These are phyloP conservation scores for Sceloporus tristichus DNA, from an alignment of 2,113 vertebrate genomes.

Conservation along the genomic window DNA sequence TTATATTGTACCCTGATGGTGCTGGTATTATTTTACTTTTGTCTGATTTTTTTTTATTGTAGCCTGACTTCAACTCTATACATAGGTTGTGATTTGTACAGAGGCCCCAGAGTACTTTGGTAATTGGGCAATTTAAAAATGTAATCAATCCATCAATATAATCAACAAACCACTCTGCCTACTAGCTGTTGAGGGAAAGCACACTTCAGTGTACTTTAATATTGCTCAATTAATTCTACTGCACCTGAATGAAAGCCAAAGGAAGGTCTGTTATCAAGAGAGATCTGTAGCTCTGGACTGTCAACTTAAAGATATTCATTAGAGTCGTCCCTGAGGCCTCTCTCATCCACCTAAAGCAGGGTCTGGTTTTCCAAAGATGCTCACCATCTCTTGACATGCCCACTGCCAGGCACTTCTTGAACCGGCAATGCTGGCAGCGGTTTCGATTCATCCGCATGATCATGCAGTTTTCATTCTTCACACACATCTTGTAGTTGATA, in stretches of 20 bases:
- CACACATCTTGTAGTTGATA: constrained; percentile 87
- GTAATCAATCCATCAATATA: background rate
- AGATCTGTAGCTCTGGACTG: background rate
- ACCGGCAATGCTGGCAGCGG: constrained; percentile 87
- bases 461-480: constrained; percentile 86
- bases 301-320: background rate
- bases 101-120: background rate
- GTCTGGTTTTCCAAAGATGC: constrained; percentile 20
- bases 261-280: background rate
- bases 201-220: background rate
- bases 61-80: background rate
- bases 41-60: background rate
- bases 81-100: background rate
- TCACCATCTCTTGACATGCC: constrained; percentile 88
- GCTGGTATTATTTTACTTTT: background rate
- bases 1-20: background rate
- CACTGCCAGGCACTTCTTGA: constrained; percentile 86
- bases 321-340: background rate
- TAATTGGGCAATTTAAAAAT: background rate
- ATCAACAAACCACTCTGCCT: background rate
- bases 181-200: background rate
- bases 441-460: constrained; percentile 86
- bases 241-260: background rate
- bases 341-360: background rate
- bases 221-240: background rate